These are phyloP conservation scores for human DNA, from an alignment of 2,113 vertebrate genomes.

Conservation along the genomic window DNA sequence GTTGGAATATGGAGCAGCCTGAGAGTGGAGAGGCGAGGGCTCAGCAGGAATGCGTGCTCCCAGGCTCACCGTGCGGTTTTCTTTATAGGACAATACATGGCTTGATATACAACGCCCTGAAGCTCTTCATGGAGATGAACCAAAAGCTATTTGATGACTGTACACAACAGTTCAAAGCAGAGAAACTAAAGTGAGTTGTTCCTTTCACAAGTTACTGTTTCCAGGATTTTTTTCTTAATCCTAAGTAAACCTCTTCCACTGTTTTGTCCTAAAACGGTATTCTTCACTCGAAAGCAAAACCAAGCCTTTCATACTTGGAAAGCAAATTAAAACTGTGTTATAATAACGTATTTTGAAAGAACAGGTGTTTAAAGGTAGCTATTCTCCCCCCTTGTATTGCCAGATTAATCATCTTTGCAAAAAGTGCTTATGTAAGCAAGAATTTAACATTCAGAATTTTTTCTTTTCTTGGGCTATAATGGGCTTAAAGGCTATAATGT, in stretches of 20 bases:
- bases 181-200: constrained; percentile 96
- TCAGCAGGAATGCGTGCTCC: neutral
- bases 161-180: constrained; percentile 99
- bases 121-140: constrained; percentile 99
- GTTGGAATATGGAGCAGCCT: neutral
- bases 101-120: constrained; percentile 99
- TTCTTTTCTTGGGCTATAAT: neutral
- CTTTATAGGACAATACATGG: constrained; percentile 95
- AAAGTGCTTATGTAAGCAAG: neutral
- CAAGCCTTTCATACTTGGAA: neutral
- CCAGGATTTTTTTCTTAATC: constrained; percentile 37
- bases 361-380: neutral
- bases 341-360: neutral
- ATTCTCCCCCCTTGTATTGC: fast-evolving
- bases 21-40: neutral
- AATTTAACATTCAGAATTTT: neutral
- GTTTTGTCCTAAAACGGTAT: neutral
- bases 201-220: neutral
- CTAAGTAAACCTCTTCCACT: neutral
- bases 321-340: neutral
- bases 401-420: too few relatives aligned
- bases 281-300: neutral
- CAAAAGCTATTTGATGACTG: constrained; percentile 99
- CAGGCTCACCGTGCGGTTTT: constrained; percentile 68
- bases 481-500: fast-evolving